Conservation (phyloP, 2,888 invertebrate genomes). For the Unio pictorum region DNA sequence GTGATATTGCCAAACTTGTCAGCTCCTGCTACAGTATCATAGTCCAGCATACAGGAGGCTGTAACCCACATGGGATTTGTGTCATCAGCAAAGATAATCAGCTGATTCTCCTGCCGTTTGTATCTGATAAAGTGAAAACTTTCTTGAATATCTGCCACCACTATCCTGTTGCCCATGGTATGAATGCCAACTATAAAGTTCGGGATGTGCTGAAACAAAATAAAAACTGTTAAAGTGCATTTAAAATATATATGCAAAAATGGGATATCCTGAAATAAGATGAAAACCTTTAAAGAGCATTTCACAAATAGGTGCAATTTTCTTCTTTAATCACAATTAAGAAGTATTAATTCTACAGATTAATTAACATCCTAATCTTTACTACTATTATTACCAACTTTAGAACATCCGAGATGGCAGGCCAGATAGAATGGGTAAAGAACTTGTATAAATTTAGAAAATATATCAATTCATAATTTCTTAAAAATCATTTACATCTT, state of each 20-base stretch:
- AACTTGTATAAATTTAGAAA: no score
- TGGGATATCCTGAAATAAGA: background rate
- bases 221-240: background rate
- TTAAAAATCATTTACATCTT: no score
- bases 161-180: constrained; percentile 93
- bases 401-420: no score
- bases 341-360: no score
- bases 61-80: constrained; percentile 98
- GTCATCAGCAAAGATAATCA: constrained; percentile 98
- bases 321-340: no score
- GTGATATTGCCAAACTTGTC: constrained; percentile 99
- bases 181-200: constrained; percentile 94
- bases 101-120: constrained; percentile 94
- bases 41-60: constrained; percentile 91
- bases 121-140: constrained; percentile 96
- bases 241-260: background rate
- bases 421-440: no score
- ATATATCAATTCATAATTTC: no score
- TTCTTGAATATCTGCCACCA: constrained; percentile 93
- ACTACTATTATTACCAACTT: no score
- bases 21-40: constrained; percentile 94
- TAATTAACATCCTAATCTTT: no score
- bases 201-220: constrained; percentile 85
- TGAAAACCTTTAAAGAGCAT: background rate
- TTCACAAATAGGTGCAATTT: no score